Percentiles rank a stretch among this genome's conserved stretches.
Evolutionary conservation across 30 jellyfish, hydroid and myxozoan genomes (phyloP).

Genomic region (Nemopilema nomurai): DNA sequence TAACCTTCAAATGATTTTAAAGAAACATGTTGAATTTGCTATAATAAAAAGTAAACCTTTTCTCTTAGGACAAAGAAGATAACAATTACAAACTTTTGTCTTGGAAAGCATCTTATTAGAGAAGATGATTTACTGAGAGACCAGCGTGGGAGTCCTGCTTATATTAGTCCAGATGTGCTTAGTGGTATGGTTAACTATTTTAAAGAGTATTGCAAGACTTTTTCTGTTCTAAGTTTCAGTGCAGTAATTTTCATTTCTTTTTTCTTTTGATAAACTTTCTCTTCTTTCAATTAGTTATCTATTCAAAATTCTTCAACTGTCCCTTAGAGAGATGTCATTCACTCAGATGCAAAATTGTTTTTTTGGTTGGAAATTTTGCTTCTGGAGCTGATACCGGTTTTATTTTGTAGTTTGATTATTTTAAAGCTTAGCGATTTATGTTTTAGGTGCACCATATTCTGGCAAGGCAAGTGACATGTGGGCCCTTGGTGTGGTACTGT

Average conservation of each 20-base stretch:
- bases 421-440: background rate
- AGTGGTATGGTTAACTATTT: too few species aligned
- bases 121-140: constrained; percentile 86
- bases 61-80: constrained; percentile 77
- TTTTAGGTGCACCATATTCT: constrained; percentile 89
- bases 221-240: too few species aligned
- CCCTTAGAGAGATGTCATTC: too few species aligned
- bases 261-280: too few species aligned
- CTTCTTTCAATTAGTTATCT: too few species aligned
- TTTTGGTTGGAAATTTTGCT: too few species aligned
- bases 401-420: background rate
- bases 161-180: constrained; percentile 94
- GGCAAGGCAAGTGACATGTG: constrained; percentile 98
- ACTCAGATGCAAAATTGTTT: too few species aligned
- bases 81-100: constrained; percentile 93
- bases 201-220: too few species aligned
- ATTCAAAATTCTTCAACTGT: too few species aligned
- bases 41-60: background rate
- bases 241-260: too few species aligned
- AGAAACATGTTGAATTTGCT: too few species aligned
- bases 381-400: background rate
- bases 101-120: constrained; percentile 86
- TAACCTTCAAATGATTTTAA: too few species aligned
- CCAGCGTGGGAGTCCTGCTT: constrained; percentile 99
- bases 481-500: constrained; percentile 97